A percentile compares a stretch with the other conserved stretches of the same genome.
Evolutionary conservation across 2,888 invertebrate species (phyloP).

Genomic region (Drosophila mettleri): DNA sequence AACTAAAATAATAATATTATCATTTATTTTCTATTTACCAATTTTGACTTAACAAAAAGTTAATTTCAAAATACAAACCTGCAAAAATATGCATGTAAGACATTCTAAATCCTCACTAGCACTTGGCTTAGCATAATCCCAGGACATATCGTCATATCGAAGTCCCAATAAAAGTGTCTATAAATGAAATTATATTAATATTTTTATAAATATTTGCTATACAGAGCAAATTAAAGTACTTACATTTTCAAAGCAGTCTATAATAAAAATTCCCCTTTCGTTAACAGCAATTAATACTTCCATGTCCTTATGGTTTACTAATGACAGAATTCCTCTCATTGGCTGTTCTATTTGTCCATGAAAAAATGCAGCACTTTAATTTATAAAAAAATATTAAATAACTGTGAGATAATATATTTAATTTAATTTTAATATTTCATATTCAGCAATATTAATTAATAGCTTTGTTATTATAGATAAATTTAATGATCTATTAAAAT

Average conservation of each 20-base stretch:
- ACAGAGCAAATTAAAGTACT: no score
- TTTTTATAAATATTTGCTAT: no score
- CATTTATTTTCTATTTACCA: neutral
- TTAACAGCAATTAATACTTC: slow-evolving; percentile 96
- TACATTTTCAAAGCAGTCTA: slow-evolving; percentile 93
- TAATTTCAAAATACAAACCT: slow-evolving; percentile 84
- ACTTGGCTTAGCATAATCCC: slow-evolving; percentile 96
- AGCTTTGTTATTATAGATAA: no score
- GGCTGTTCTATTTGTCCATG: slow-evolving; percentile 98
- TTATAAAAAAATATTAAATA: neutral
- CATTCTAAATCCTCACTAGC: slow-evolving; percentile 93
- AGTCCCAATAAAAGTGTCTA: slow-evolving; percentile 93
- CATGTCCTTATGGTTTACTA: slow-evolving; percentile 94
- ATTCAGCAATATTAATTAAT: no score
- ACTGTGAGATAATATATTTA: neutral
- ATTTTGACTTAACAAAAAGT: neutral
- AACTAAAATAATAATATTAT: slow-evolving; percentile 75
- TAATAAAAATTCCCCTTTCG: slow-evolving; percentile 92
- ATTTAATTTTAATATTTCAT: no score
- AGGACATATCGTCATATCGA: slow-evolving; percentile 94
- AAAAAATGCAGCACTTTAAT: slow-evolving; percentile 94
- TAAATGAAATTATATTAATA: neutral
- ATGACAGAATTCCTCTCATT: slow-evolving; percentile 92
- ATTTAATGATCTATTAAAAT: no score
- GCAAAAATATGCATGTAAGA: slow-evolving; percentile 95